A percentile compares a stretch with the other conserved stretches of the same genome.
Conservation (phyloP, 2,113 vertebrate species). For the Sorex araneus region DNA sequence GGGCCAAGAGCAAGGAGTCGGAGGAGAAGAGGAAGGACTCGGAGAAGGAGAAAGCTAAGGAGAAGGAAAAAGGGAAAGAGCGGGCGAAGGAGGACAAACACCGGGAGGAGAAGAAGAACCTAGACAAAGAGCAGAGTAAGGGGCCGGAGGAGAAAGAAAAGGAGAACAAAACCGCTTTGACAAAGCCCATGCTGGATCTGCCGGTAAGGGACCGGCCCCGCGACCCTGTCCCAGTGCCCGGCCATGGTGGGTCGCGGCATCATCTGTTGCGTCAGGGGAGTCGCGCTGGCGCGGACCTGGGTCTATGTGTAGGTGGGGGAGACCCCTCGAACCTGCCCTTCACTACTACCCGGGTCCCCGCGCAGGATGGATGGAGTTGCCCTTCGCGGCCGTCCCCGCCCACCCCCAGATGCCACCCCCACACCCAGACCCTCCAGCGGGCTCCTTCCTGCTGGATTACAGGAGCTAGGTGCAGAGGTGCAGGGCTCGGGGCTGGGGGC, state of each 20-base stretch:
- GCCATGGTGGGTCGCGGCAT: neutral
- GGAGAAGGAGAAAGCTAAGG: neutral
- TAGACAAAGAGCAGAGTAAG: neutral
- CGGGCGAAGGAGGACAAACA: neutral
- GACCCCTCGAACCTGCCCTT: no score
- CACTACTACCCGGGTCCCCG: no score
- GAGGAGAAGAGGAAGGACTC: neutral
- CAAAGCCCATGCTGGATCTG: neutral
- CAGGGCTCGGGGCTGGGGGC: neutral
- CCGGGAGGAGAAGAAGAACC: neutral
- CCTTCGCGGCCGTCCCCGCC: no score
- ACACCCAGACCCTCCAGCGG: rapidly evolving
- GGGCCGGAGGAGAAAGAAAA: neutral
- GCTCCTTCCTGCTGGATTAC: neutral
- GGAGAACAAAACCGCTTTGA: neutral
- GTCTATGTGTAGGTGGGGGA: neutral
- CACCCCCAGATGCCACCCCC: neutral
- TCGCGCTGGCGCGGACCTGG: neutral
- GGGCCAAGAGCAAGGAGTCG: neutral
- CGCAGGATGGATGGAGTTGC: no score
- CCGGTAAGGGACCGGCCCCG: constrained; percentile 39
- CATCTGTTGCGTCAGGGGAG: constrained; percentile 16
- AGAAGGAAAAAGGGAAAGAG: neutral
- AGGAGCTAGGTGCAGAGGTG: neutral
- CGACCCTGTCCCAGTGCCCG: neutral